Percentiles rank a stretch among this genome's conserved stretches.
Evolutionary conservation across 2,888 invertebrate species (phyloP).

Genomic region (Hemicrepidius hirtus): DNA sequence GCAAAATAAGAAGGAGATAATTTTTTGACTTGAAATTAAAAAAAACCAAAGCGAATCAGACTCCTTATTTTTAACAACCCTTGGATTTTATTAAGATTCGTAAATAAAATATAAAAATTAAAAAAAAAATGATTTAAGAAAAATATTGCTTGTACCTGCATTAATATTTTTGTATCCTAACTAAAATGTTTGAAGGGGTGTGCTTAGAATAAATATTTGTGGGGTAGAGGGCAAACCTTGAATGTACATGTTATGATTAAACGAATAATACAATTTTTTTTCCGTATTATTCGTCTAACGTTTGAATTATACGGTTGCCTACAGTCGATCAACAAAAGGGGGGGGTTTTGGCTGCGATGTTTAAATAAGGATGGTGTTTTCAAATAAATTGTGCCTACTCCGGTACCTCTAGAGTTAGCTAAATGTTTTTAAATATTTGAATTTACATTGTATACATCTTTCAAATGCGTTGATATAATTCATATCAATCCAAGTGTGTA

Average conservation of each 20-base stretch:
- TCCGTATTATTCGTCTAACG: constrained; percentile 8
- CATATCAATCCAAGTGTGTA: constrained; percentile 73
- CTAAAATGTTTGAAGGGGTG: no score
- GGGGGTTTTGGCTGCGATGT: constrained; percentile 7
- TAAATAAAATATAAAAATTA: no score
- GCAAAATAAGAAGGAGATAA: no score
- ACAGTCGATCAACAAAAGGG: background rate
- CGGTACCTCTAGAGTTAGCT: constrained; percentile 70
- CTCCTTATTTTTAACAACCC: no score
- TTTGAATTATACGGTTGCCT: background rate
- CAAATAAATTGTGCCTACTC: constrained; percentile 59
- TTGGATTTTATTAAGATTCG: no score
- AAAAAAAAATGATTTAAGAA: no score
- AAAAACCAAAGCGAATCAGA: no score
- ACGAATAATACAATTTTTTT: background rate
- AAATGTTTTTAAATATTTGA: constrained; percentile 73
- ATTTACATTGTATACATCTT: constrained; percentile 72
- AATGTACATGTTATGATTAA: constrained; percentile 17
- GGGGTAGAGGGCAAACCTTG: constrained; percentile 4
- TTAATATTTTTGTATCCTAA: no score
- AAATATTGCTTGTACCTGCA: background rate
- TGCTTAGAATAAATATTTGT: no score
- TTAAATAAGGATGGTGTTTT: constrained; percentile 37
- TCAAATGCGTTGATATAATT: constrained; percentile 71
- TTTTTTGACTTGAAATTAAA: no score